phyloP scores from a whole-genome alignment of 2,797 vertebrate genomes.

The Parotocinclus haroldoi region DNA sequence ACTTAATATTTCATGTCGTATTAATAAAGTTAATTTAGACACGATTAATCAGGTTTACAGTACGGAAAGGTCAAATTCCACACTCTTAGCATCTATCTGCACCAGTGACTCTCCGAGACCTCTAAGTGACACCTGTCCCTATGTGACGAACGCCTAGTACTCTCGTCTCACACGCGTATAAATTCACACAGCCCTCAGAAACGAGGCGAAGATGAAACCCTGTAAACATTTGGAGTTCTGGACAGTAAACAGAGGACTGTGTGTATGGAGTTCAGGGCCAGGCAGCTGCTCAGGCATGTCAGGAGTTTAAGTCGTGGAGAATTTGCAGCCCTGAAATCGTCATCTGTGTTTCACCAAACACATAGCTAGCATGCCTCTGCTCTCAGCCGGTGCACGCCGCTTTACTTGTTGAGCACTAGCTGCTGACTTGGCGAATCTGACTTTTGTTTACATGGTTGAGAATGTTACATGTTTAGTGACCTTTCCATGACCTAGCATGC shows the following conservation, averaged over 20 bases:
- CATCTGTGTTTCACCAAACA: conserved; percentile 46
- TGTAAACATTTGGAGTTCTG: no score
- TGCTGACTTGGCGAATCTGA: conserved; percentile 42
- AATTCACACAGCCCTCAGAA: no score
- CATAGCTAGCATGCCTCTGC: conserved; percentile 56
- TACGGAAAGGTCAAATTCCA: no score
- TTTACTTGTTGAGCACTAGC: background rate
- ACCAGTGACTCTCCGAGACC: no score
- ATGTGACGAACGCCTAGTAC: no score
- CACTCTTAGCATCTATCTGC: no score
- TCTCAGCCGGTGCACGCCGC: conserved; percentile 5
- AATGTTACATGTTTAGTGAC: conserved; percentile 18
- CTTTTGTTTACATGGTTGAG: conserved; percentile 35
- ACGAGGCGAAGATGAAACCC: no score
- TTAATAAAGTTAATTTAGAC: no score
- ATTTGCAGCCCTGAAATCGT: conserved; percentile 50
- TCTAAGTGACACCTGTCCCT: background rate
- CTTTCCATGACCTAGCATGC: background rate
- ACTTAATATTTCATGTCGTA: no score
- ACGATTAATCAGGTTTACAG: no score
- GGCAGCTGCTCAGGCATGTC: conserved; percentile 41
- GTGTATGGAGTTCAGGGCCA: conserved; percentile 34
- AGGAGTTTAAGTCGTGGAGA: conserved; percentile 7
- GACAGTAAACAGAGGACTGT: conserved; percentile 39
- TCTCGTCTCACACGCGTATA: no score